A percentile compares a stretch with the other conserved stretches of the same genome.
Evolutionary conservation across 1,140 invertebrate genomes (phyloP).

Genomic region (Apis dorsata): DNA sequence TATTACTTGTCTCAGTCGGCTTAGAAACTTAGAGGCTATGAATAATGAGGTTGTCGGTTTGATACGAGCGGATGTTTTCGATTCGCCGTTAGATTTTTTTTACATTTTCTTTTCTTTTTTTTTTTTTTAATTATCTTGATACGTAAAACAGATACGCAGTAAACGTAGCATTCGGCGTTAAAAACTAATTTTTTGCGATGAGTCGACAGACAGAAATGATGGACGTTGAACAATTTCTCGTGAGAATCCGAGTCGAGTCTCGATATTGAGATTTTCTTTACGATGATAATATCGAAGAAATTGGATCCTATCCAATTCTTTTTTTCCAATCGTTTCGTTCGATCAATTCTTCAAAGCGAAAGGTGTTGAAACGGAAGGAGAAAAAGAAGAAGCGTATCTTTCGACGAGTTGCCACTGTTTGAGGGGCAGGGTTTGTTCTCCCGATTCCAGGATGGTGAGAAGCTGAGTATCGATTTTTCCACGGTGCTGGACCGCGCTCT

Average conservation of each 20-base stretch:
- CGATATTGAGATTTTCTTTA: too few relatives aligned
- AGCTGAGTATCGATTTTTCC: constrained; percentile 29
- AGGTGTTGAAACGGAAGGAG: neutral
- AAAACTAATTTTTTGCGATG: too few relatives aligned
- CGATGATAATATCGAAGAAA: too few relatives aligned
- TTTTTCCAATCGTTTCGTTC: neutral
- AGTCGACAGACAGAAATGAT: too few relatives aligned
- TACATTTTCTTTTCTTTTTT: neutral
- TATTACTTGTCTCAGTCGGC: neutral
- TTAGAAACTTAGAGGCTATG: neutral
- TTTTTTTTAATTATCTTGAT: too few relatives aligned
- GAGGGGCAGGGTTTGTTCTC: neutral
- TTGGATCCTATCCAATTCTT: too few relatives aligned
- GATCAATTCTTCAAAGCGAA: too few relatives aligned
- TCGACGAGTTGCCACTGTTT: too few relatives aligned
- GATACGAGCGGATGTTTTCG: neutral
- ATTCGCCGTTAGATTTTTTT: neutral
- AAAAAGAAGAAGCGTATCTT: neutral
- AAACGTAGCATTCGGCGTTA: too few relatives aligned
- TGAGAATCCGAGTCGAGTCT: too few relatives aligned
- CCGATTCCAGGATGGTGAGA: neutral
- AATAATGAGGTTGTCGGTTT: constrained; percentile 17
- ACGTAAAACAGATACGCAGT: too few relatives aligned
- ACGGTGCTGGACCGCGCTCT: neutral
- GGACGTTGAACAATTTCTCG: too few relatives aligned